These are phyloP conservation scores for Phoeniculus purpureus DNA, from an alignment of 2,797 vertebrate genomes.

Conservation along the genomic window DNA sequence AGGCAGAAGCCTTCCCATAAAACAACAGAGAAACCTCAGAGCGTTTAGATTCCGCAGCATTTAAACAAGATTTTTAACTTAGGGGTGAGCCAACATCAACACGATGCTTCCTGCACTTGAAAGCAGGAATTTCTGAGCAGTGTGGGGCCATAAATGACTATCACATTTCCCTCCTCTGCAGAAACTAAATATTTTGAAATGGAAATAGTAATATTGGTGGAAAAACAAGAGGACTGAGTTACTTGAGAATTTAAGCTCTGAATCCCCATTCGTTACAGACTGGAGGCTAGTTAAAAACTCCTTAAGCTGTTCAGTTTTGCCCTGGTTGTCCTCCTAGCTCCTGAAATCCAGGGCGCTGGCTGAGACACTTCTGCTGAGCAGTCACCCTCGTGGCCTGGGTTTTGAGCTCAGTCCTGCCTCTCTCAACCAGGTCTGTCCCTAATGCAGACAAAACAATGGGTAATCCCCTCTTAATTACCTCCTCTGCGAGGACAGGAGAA, in stretches of 20 bases:
- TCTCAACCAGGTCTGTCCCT: constrained; percentile 26
- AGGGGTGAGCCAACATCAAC: constrained; percentile 86
- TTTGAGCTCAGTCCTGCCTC: constrained; percentile 1
- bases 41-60: constrained; percentile 85
- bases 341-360: constrained; percentile 14
- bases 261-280: background rate
- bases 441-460: constrained; percentile 27
- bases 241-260: constrained; percentile 59
- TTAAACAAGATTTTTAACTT: constrained; percentile 89
- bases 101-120: constrained; percentile 86
- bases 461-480: background rate
- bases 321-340: constrained; percentile 14
- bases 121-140: constrained; percentile 86
- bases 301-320: background rate
- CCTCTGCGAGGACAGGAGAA: background rate
- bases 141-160: constrained; percentile 85
- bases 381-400: background rate
- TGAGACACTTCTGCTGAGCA: background rate
- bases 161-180: constrained; percentile 81
- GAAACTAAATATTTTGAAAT: constrained; percentile 75
- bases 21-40: constrained; percentile 85
- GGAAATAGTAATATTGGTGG: constrained; percentile 71
- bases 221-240: constrained; percentile 61
- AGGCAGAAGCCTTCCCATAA: constrained; percentile 84
- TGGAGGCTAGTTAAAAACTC: constrained; percentile 48